phyloP scores from a whole-genome alignment of 2,888 invertebrate genomes.

The Pediacus dermestoides region DNA sequence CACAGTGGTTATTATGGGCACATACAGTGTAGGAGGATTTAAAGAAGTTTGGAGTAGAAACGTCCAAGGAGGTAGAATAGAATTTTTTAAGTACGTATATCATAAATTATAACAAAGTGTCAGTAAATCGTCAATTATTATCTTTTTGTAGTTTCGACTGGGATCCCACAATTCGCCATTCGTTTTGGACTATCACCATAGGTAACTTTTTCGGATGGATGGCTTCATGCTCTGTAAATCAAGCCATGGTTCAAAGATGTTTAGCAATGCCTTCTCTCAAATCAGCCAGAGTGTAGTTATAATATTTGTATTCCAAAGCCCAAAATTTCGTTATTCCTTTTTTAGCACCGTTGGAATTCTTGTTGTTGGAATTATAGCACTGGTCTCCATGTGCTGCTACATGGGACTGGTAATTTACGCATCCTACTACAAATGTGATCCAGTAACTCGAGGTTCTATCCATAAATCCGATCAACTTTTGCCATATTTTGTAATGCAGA shows the following conservation, averaged over 20 bases:
- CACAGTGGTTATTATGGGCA: constrained; percentile 64
- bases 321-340: constrained; percentile 27
- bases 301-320: not conserved
- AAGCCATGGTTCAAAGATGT: constrained; percentile 84
- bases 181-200: constrained; percentile 74
- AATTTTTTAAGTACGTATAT: constrained; percentile 64
- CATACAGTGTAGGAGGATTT: constrained; percentile 62
- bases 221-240: constrained; percentile 78
- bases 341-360: constrained; percentile 72
- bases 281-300: constrained; percentile 63
- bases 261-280: constrained; percentile 69
- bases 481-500: constrained; percentile 80
- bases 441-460: constrained; percentile 69
- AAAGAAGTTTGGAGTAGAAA: constrained; percentile 60
- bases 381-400: constrained; percentile 76
- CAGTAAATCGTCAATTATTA: not conserved
- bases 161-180: constrained; percentile 73
- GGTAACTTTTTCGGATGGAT: constrained; percentile 81
- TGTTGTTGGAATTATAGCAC: constrained; percentile 69
- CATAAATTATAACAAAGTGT: not conserved
- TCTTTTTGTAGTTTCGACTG: constrained; percentile 63
- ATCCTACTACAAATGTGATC: constrained; percentile 80
- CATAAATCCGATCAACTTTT: constrained; percentile 70
- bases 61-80: constrained; percentile 60
- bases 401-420: constrained; percentile 86